Evolutionary conservation across 2,888 invertebrate species (phyloP).

Genomic region (Cybosia mesomella): DNA sequence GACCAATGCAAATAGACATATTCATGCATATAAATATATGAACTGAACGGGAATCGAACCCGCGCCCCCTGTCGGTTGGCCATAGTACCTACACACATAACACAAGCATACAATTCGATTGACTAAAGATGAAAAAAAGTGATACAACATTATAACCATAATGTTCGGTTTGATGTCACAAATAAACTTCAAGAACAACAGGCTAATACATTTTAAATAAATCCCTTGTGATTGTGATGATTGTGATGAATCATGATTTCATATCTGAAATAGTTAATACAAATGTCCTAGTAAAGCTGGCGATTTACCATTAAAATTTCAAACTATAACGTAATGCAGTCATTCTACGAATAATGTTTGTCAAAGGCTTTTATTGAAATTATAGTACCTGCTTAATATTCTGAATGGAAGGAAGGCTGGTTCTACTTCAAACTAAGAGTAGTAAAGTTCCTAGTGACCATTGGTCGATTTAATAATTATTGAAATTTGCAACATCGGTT

Average conservation of each 20-base stretch:
- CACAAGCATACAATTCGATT: no score
- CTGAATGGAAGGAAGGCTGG: constrained; percentile 34
- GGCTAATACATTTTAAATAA: background rate
- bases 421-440: constrained; percentile 28
- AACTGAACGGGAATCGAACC: no score
- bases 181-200: no score
- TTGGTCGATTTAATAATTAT: constrained; percentile 67
- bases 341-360: constrained; percentile 39
- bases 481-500: constrained; percentile 65
- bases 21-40: no score
- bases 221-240: background rate
- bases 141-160: no score
- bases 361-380: constrained; percentile 36
- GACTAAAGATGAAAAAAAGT: background rate
- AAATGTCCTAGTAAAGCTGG: background rate
- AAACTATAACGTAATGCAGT: constrained; percentile 31
- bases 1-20: no score
- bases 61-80: no score
- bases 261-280: constrained; percentile 3
- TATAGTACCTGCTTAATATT: constrained; percentile 33
- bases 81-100: no score
- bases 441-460: constrained; percentile 35
- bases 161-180: no score
- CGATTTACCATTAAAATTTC: constrained; percentile 36
- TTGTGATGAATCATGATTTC: background rate